A percentile compares a stretch with the other conserved stretches of the same genome.
Conservation (phyloP, 2,888 invertebrate genomes). For the Ennomos fuscantarius region DNA sequence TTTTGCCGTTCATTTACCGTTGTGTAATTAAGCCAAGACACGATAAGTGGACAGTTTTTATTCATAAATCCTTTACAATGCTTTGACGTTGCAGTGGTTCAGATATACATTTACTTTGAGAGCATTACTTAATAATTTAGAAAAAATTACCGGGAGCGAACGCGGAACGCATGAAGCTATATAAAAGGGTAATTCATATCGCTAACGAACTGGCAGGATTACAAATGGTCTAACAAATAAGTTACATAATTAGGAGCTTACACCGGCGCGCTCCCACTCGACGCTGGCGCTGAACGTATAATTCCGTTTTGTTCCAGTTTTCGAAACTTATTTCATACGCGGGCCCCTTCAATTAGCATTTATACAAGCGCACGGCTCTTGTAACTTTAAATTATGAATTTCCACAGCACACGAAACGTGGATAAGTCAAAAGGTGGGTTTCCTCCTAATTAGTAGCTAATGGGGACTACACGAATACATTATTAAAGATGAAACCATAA, state of each 20-base stretch:
- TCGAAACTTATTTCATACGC: slow-evolving; percentile 28
- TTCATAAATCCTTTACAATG: too few relatives aligned
- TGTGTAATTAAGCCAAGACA: too few relatives aligned
- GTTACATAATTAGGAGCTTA: not conserved
- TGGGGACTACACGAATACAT: slow-evolving; percentile 57
- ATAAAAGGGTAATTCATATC: too few relatives aligned
- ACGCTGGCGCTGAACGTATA: slow-evolving; percentile 15
- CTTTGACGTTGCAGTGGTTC: too few relatives aligned
- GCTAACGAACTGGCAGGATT: too few relatives aligned
- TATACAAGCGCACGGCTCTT: slow-evolving; percentile 34
- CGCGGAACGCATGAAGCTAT: too few relatives aligned
- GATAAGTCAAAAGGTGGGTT: slow-evolving; percentile 48
- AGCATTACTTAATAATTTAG: too few relatives aligned
- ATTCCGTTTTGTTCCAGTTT: slow-evolving; percentile 33
- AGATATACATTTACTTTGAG: too few relatives aligned
- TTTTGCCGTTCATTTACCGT: too few relatives aligned
- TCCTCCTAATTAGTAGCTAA: slow-evolving; percentile 61
- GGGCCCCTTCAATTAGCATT: slow-evolving; percentile 39
- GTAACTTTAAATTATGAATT: slow-evolving; percentile 44
- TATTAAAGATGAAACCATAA: slow-evolving; percentile 55
- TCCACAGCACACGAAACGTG: slow-evolving; percentile 40
- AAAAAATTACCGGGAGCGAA: too few relatives aligned
- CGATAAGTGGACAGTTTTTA: too few relatives aligned
- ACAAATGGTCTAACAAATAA: slow-evolving; percentile 2
- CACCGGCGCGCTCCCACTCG: slow-evolving; percentile 13